Evolutionary conservation across 1,140 invertebrate species (phyloP).

Genomic region (Polyergus mexicanus): DNA sequence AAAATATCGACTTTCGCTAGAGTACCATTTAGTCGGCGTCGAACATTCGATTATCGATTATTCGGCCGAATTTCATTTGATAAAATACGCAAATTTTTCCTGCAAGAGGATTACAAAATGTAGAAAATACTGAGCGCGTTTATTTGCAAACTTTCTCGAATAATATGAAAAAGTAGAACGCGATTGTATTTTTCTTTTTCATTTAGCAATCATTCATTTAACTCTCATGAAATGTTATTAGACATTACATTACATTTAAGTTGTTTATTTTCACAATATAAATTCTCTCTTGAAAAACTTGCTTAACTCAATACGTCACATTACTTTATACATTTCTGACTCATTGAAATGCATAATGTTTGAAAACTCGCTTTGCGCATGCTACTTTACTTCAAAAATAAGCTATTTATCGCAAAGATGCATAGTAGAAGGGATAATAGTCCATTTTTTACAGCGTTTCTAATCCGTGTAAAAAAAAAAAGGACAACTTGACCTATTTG

Average conservation of each 20-base stretch:
- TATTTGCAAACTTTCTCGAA: background rate
- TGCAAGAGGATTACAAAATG: background rate
- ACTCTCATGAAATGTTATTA: background rate
- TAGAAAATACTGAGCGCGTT: background rate
- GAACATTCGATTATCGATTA: background rate
- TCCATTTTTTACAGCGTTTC: slow-evolving; percentile 5
- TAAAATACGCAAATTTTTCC: background rate
- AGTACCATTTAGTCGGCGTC: background rate
- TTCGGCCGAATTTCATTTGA: background rate
- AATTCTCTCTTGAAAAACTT: background rate
- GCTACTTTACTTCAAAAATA: background rate
- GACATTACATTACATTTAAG: background rate
- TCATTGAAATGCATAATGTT: background rate
- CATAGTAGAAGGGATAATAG: background rate
- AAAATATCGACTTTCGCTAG: slow-evolving; percentile 24
- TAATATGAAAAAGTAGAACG: slow-evolving; percentile 2
- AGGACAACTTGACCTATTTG: no score
- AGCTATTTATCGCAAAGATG: slow-evolving; percentile 8
- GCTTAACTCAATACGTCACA: background rate
- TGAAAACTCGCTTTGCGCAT: background rate
- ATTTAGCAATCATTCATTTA: background rate
- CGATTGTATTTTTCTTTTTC: background rate
- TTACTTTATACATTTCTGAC: background rate
- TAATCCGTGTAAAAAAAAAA: no score
- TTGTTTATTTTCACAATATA: background rate